Evolutionary conservation across 2,888 invertebrate genomes (phyloP).

Genomic region (Sminthurides aquaticus): DNA sequence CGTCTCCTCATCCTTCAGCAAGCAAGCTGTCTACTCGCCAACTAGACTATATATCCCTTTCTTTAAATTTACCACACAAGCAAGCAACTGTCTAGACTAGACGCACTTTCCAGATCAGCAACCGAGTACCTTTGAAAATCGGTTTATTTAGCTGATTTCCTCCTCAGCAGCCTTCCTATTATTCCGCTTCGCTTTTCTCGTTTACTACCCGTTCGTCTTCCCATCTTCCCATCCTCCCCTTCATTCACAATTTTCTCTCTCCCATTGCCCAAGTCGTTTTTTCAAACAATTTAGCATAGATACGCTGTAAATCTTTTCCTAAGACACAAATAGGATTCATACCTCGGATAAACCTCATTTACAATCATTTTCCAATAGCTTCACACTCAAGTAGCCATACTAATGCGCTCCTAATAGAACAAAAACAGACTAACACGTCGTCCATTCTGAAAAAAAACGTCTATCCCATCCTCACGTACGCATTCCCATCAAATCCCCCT

Average conservation of each 20-base stretch:
- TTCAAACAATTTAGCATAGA: not conserved
- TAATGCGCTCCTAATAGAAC: constrained; percentile 3
- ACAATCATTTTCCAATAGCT: constrained; percentile 8
- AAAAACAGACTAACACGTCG: not conserved
- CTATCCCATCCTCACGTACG: not conserved
- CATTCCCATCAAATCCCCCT: constrained; percentile 1
- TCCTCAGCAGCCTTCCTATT: not conserved
- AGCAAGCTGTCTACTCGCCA: too few species aligned
- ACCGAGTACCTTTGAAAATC: too few species aligned
- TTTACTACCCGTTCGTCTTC: not conserved
- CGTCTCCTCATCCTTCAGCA: too few species aligned
- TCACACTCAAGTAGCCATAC: not conserved
- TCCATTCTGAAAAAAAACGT: not conserved
- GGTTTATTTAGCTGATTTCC: not conserved
- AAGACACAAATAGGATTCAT: constrained; percentile 4
- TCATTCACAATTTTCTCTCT: not conserved
- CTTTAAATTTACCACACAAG: too few species aligned
- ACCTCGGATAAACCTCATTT: constrained; percentile 5
- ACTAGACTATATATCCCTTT: too few species aligned
- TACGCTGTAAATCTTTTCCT: constrained; percentile 1
- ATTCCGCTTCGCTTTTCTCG: not conserved
- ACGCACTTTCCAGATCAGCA: too few species aligned
- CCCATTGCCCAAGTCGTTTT: not conserved
- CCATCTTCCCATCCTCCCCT: too few species aligned
- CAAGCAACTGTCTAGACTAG: too few species aligned